phyloP scores from a whole-genome alignment of 2,797 vertebrate genomes.

The Synanceia verrucosa region DNA sequence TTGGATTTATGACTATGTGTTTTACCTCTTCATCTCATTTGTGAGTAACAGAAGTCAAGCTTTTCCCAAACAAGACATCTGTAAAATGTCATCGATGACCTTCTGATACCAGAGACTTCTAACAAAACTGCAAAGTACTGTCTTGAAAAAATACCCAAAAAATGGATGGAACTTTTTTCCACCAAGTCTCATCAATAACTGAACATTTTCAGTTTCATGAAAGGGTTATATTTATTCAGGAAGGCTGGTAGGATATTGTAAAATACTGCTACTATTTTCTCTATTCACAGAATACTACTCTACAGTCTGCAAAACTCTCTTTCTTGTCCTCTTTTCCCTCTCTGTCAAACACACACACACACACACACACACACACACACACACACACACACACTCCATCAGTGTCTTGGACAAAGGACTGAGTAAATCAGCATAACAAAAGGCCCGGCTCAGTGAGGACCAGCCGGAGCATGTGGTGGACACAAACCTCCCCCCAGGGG shows the following conservation, averaged over 20 bases:
- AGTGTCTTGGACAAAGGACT: constrained; percentile 76
- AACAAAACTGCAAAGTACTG: background rate
- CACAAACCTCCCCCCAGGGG: constrained; percentile 48
- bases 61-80: background rate
- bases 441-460: constrained; percentile 70
- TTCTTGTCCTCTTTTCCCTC: constrained; percentile 21
- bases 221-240: background rate
- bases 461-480: constrained; percentile 80
- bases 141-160: background rate
- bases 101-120: background rate
- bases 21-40: background rate
- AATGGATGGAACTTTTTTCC: background rate
- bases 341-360: no score
- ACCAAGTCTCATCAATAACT: background rate
- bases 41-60: background rate
- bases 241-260: background rate
- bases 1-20: background rate
- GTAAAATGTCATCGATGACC: no score
- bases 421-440: constrained; percentile 90
- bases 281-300: background rate
- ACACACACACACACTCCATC: constrained; percentile 34
- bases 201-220: background rate
- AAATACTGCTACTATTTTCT: background rate
- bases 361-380: constrained; percentile 17
- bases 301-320: constrained; percentile 21